A percentile compares a stretch with the other conserved stretches of the same genome.
Conservation (phyloP, 2,888 invertebrate genomes). For the Papilio protenor region DNA sequence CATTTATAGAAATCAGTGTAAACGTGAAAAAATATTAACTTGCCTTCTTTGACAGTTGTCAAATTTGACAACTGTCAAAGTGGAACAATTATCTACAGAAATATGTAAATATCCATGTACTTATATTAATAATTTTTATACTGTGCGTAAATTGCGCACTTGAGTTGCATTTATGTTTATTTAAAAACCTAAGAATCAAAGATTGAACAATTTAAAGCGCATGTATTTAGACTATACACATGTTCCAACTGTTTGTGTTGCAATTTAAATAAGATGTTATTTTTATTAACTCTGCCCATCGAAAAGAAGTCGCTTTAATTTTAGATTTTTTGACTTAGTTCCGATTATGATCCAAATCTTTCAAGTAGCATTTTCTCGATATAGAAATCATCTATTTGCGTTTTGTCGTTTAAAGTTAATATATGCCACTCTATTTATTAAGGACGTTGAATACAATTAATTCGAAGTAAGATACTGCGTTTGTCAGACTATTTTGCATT, state of each 20-base stretch:
- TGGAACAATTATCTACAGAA: not conserved
- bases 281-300: not conserved
- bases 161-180: slow-evolving; percentile 1
- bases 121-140: not conserved
- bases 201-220: not conserved
- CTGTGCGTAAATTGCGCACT: slow-evolving; percentile 12
- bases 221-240: not conserved
- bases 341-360: not conserved
- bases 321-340: not conserved
- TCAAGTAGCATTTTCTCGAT: not conserved
- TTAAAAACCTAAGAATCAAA: not conserved
- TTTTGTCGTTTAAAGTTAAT: not conserved
- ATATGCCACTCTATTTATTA: not conserved
- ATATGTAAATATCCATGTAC: slow-evolving; percentile 4
- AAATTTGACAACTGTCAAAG: slow-evolving; percentile 45
- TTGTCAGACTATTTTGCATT: slow-evolving; percentile 64
- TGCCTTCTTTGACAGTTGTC: slow-evolving; percentile 50
- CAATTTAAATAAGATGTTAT: not conserved
- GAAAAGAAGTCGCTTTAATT: not conserved
- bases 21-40: slow-evolving; percentile 50
- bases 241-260: slow-evolving; percentile 14
- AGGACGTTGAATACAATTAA: slow-evolving; percentile 29
- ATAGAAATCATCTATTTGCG: not conserved
- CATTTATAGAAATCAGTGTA: too few species aligned
- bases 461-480: slow-evolving; percentile 55